Evolutionary conservation across 1,140 invertebrate species (phyloP), one percentile per base, ranked within the genome.

Genomic region (Asbolus verrucosus): DNA sequence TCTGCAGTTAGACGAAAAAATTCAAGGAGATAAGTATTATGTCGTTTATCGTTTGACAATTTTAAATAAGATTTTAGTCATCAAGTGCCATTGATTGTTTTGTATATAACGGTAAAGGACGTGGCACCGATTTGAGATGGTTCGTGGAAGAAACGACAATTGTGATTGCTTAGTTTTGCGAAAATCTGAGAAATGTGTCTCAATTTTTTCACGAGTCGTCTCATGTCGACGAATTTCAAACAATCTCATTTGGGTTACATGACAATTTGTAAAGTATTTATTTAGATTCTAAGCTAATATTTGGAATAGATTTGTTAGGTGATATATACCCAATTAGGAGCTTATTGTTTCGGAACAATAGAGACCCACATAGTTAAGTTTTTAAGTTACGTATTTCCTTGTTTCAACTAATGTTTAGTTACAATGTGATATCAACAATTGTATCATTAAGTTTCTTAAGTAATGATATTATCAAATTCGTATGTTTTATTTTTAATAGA

Each of bases 1-100:
- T 73, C 70, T 15, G 69, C 67, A n/a, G 21, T 62, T 5, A 62
- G 50, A 69, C 66, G 73, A 61, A 65, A 67, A 67, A 46, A 16
- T 13, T 27, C 46, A 27, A 65, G 30, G 36, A 59, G 63, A 66
- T 70, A 70, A 70, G 19, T 66, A 54, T 36, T 62, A 27, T 6
- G 13, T 9, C 18, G n/a, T 9, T 16, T 36, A 36, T 14, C n/a
- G n/a, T n/a, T 33, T 14, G 14, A 30, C 4, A 8, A 30, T 36
- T 36, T 36, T 36, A 11, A 33, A n/a, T 6, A 38, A 38, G n/a
- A 39, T 39, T 62, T 33, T 62, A 62, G 33, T 63, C 16, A 41
- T 39, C 21, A 8, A 41, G 15, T 36, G 31, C 19, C 18, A 63
- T 39, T 16, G 9, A 24, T n/a, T 63, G 15, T 16, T 18, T 16